Evolutionary conservation across 2,113 vertebrate species (phyloP), one percentile per base, ranked within the genome.

Genomic region (Argyrosomus japonicus): DNA sequence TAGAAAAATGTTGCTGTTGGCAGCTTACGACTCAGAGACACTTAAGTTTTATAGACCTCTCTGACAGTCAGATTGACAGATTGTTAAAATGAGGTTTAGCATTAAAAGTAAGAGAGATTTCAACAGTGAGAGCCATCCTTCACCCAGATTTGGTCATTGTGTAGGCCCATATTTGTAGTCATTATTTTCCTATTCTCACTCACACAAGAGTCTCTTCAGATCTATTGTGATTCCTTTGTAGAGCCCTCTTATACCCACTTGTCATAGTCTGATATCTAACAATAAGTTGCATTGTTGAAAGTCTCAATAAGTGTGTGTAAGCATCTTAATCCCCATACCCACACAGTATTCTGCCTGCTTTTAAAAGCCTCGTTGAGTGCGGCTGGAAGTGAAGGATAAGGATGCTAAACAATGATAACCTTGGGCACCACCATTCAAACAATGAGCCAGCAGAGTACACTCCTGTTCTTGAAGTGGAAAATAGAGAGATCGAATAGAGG

Each of bases 351-450:
- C 27, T 25, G 29, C 9, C 23, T 45, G 69, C 70, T 63, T 84
- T 77, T 71, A 10, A 84, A 72, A 80, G 25, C 68, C 64, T 29
- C 7, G 36, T 29, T 68, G 57, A 82, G 64, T 63, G 65, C 0
- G n/a, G 69, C 61, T 83, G 54, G 15, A 63, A 76, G 74, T 53
- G 75, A 84, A 64, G 75, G 77, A 23, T 73, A 81, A 83, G 83
- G 75, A 85, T 21, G 61, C 79, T 83, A 51, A 81, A 68, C 81
- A 64, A 2, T 51, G 81, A 62, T 83, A 70, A 89, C 87, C 85
- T 80, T 54, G 53, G 73, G 32, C 40, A 1, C 74, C 11, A 14
- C 58, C 47, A 13, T 63, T 58, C 76, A 61, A 62, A 79, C 81
- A 68, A 25, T 2, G 67, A 84, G 79, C 54, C 60, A 13, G 63